Evolutionary conservation across 1,140 invertebrate genomes (phyloP), one percentile per base, ranked within the genome.

Genomic region (Amphibalanus amphitrite): DNA sequence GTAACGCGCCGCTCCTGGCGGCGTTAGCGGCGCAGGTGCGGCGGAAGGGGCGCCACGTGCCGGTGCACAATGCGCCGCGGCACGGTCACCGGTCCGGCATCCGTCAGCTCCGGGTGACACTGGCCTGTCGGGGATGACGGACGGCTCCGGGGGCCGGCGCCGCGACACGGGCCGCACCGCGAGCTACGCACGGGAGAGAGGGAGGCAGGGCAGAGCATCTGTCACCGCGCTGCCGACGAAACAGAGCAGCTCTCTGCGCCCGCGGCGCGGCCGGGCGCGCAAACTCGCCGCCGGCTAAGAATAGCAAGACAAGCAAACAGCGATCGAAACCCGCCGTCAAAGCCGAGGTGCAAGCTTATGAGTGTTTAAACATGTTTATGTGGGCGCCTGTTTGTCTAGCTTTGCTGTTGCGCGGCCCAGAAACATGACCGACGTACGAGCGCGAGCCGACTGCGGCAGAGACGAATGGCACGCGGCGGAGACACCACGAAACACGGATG

Each of bases 351-450:
- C 47, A 59, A 59, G 47, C 47, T 59, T 59, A 59, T 59, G 47
- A 59, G 47, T 59, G 47, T 59, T 59, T 59, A 59, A 59, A 59
- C 47, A 59, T 59, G 47, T 59, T 59, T 59, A 59, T 59, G 47
- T 1, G 10, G 13, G 47, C 47, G 10, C 10, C 47, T 59, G 47
- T 59, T 59, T 59, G 47, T 59, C 47, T 59, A 59, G 47, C 10
- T 59, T 20, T 59, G 47, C 47, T 59, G 47, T 59, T 59, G 47
- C 47, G 47, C 47, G 47, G 1, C 10, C 47, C 47, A 59, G 20
- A 59, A 59, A 59, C 47, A 59, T 59, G 47, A 23, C 47, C 47
- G 47, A 23, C 47, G 20, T 59, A 20, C 20, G 47, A 38, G 4
- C 33, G 47, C 47, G 47, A 3, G 10, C 6, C 47, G 6, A 17